Evolutionary conservation across 2,888 invertebrate species (phyloP), one percentile per base, ranked within the genome.

Genomic region (Dasysyrphus tricinctus): DNA sequence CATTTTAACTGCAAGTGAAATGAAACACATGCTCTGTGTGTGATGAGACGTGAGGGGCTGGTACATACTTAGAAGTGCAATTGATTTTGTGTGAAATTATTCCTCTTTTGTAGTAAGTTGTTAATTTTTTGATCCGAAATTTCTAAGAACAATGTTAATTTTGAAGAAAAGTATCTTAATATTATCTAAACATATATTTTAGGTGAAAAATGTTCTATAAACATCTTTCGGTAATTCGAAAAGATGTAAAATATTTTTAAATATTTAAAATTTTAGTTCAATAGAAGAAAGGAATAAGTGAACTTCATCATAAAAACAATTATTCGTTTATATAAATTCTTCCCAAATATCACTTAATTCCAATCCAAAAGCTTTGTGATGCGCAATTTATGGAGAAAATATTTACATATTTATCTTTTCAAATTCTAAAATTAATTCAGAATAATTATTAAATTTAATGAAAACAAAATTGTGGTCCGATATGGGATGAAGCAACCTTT

Each of bases 1-100:
- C 6, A n/a, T 42, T 37, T 32, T 69, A 34, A 7, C 44, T 70
- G 37, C 19, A 74, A 37, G 11, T 51, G 29, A 74, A 74, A 49
- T 49, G 12, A 67, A 49, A 49, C 67, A 67, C 34, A 67, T 67
- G 24, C 32, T 12, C 7, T 59, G 7, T 14, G 14, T n/a, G 24
- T 24, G 24, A 24, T 24, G 24, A 24, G 24, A 24, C 24, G 24
- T 3, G 16, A 57, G 19, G 39, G 24, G 11, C 29, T 19, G 8
- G 1, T 6, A n/a, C n/a, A n/a, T n/a, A n/a, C 0, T 3, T 3
- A 54, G 16, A 7, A 59, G 7, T 61, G 61, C 61, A 61, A 37
- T 42, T 61, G 61, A 42, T 42, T 61, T 61, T 42, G 24, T 61
- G 61, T 24, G 39, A 42, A 61, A 39, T 39, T 24, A 39, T 39